Percentiles rank a stretch among this genome's conserved stretches.
Evolutionary conservation across 2,888 invertebrate species (phyloP).

Genomic region (Caenorhabditis drosophilae): DNA sequence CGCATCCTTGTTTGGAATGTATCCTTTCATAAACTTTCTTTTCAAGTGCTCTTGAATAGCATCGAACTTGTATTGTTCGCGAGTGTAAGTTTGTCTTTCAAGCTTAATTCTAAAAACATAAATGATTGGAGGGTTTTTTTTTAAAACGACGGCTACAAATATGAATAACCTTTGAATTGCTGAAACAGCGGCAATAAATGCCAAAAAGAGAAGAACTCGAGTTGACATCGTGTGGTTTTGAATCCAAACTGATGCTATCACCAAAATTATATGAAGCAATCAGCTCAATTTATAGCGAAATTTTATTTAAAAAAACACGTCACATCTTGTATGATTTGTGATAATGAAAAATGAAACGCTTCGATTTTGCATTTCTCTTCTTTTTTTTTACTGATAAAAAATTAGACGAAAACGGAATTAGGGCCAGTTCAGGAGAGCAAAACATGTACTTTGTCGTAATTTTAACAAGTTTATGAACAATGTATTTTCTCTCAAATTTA

Average conservation of each 20-base stretch:
- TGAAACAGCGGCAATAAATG: slow-evolving; percentile 32
- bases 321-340: too few species aligned
- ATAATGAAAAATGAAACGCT: too few species aligned
- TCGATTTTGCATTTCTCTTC: neutral
- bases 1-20: slow-evolving; percentile 41
- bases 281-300: slow-evolving; percentile 5
- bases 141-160: too few species aligned
- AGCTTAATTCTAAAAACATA: slow-evolving; percentile 43
- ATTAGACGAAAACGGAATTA: neutral
- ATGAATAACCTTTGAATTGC: slow-evolving; percentile 30
- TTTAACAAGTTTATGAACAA: too few species aligned
- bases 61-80: slow-evolving; percentile 43
- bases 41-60: slow-evolving; percentile 40
- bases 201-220: slow-evolving; percentile 36
- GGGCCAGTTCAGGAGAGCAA: neutral
- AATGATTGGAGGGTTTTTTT: neutral
- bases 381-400: neutral
- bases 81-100: slow-evolving; percentile 35
- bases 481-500: too few species aligned
- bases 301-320: neutral
- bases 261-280: slow-evolving; percentile 12
- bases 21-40: slow-evolving; percentile 41
- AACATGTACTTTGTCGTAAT: neutral
- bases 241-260: slow-evolving; percentile 30
- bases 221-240: slow-evolving; percentile 31